A percentile compares a stretch with the other conserved stretches of the same genome.
Conservation (phyloP, 2,113 vertebrate species). For the Mionectes macconnelli region DNA sequence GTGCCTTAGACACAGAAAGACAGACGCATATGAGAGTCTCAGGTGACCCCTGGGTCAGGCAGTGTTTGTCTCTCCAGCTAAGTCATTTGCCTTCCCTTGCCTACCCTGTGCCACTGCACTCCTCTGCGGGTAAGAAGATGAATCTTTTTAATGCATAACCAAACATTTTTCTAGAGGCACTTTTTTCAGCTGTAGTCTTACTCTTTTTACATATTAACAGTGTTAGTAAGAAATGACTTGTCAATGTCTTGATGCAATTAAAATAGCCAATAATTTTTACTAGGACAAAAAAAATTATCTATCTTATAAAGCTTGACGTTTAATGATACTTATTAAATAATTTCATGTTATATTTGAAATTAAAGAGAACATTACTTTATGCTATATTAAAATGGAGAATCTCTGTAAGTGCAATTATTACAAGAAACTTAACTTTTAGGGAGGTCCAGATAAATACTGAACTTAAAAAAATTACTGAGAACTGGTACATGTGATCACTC, state of each 20-base stretch:
- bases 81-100: not conserved
- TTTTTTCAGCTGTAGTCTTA: not conserved
- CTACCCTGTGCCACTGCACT: not conserved
- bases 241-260: not conserved
- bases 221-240: not conserved
- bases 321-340: not conserved
- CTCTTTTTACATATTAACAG: not conserved
- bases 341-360: not conserved
- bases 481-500: not conserved
- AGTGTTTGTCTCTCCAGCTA: not conserved
- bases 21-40: not conserved
- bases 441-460: not conserved
- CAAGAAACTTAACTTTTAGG: not conserved
- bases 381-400: not conserved
- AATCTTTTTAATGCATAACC: not conserved
- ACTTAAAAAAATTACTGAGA: not conserved
- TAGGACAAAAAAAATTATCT: not conserved
- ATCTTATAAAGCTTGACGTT: too few species aligned
- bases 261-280: not conserved
- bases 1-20: not conserved
- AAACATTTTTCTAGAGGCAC: fast-evolving
- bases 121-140: not conserved
- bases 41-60: not conserved
- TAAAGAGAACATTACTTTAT: not conserved
- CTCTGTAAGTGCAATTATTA: not conserved